Evolutionary conservation across 2,113 vertebrate species (phyloP), one percentile per base, ranked within the genome.

Genomic region (Eonycteris spelaea): DNA sequence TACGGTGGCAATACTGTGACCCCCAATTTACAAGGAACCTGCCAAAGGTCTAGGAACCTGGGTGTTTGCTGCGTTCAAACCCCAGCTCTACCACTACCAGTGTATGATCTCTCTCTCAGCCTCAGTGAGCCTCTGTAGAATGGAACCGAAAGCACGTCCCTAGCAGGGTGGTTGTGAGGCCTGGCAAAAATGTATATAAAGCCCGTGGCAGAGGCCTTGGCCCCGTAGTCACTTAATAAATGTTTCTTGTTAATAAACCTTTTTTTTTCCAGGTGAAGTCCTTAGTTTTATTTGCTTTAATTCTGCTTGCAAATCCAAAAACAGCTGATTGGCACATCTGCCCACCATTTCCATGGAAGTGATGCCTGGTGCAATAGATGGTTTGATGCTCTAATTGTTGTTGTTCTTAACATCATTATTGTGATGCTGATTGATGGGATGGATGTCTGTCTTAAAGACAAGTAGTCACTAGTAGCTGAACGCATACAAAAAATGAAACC

Each of bases 371-470:
- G 33, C 74, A 22, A 22, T 57, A 13, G 33, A 26, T 5, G 5
- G 24, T 53, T 67, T 83, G 73, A 73, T 21, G 38, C 12, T 83
- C 38, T 67, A 86, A 93, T 97, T 70, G 70, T 21, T 48, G 40
- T 10, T 33, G 51, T 77, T 65, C 48, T 80, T 65, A 51, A 19
- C 61, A 45, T 73, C 61, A 15, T 48, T 71, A n/a, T 38, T 59
- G 71, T 13, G 53, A 35, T 61, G 61, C 10, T 91, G 92, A 21
- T 61, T 86, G 87, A 88, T 59, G 91, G 88, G 38, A 28, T 8
- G 22, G 38, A 33, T 8, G 22, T 7, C 82, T 83, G 91, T 53
- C 86, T 75, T 55, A 90, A 94, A 88, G 70, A 59, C 83, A 91
- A 94, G 33, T 35, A 73, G 65, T 51, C 85, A 11, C 19, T 28